Percentiles rank a stretch among this genome's conserved stretches.
phyloP scores from a whole-genome alignment of 1,140 invertebrate genomes.

The Aphaenogaster ashmeadi region DNA sequence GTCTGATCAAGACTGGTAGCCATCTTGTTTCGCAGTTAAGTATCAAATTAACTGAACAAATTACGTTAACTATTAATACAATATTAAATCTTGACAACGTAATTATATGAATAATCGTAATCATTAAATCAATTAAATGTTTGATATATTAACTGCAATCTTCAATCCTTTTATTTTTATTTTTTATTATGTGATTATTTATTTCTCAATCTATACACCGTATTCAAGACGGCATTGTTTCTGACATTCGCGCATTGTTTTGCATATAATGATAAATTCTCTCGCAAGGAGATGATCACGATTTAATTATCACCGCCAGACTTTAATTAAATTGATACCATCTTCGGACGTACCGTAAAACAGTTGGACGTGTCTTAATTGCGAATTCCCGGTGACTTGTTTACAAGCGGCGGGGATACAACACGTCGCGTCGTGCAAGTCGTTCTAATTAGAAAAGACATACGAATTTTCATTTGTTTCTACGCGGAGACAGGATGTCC shows the following conservation, averaged over 20 bases:
- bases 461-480: slow-evolving; percentile 14
- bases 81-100: not conserved
- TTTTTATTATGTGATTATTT: not conserved
- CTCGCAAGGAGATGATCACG: not conserved
- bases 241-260: slow-evolving; percentile 5
- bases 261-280: slow-evolving; percentile 26
- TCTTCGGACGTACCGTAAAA: slow-evolving; percentile 45
- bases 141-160: not conserved
- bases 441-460: slow-evolving; percentile 43
- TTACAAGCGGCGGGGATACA: slow-evolving; percentile 8
- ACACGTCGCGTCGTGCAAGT: not conserved
- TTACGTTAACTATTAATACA: not conserved
- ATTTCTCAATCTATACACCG: not conserved
- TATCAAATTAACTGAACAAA: not conserved
- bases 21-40: not conserved
- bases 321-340: slow-evolving; percentile 53
- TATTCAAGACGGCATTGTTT: not conserved
- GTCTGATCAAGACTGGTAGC: not conserved
- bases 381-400: slow-evolving; percentile 33
- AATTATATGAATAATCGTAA: not conserved
- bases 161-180: not conserved
- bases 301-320: slow-evolving; percentile 29
- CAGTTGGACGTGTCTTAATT: slow-evolving; percentile 53
- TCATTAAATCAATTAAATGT: not conserved
- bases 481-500: not conserved